These are phyloP conservation scores for Liasis olivaceus DNA, from an alignment of 2,797 vertebrate species.

Conservation along the genomic window DNA sequence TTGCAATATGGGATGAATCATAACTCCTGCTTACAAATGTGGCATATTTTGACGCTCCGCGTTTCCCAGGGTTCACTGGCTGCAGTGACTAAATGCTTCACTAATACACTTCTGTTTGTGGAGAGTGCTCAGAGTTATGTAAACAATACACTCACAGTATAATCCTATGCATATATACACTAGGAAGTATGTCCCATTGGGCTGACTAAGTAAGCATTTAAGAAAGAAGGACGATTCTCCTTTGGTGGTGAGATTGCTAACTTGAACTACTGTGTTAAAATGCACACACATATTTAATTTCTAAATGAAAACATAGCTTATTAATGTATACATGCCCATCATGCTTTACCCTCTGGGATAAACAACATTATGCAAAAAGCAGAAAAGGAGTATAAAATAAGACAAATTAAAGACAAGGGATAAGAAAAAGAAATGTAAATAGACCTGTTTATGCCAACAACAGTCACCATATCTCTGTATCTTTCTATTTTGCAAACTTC, in stretches of 20 bases:
- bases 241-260: neutral
- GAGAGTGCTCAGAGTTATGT: neutral
- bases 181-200: neutral
- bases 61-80: constrained; percentile 21
- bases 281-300: neutral
- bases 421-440: neutral
- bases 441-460: neutral
- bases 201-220: neutral
- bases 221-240: neutral
- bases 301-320: neutral
- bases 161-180: neutral
- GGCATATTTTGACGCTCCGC: constrained; percentile 17
- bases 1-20: constrained; percentile 17
- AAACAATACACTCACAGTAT: neutral
- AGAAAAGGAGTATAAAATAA: neutral
- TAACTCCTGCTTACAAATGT: constrained; percentile 19
- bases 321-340: neutral
- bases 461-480: neutral
- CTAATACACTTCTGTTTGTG: neutral
- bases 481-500: neutral
- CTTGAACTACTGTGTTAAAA: neutral
- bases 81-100: neutral
- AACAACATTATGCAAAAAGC: neutral
- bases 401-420: neutral
- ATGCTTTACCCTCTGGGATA: neutral